Evolutionary conservation across 53 echinoderm and acorn worm genomes (phyloP).

Genomic region (Arbacia lixula): DNA sequence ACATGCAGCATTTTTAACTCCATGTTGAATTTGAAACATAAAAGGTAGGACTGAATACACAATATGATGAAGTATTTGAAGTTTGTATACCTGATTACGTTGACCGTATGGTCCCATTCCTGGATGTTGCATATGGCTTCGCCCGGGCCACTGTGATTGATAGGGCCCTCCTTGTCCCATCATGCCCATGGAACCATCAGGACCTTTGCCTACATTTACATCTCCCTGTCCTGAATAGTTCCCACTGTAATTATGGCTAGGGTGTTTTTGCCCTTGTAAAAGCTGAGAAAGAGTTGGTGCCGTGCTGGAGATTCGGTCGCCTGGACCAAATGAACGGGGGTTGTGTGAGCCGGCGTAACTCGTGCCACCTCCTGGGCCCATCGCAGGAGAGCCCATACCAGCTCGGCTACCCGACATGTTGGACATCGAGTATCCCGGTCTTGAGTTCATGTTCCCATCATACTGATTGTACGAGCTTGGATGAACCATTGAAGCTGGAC

Average conservation of each 20-base stretch:
- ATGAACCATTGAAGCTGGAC: conserved; percentile 18
- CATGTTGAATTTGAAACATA: too few species aligned
- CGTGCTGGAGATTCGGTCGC: conserved; percentile 88
- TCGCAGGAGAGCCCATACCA: conserved; percentile 52
- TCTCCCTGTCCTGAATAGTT: conserved; percentile 85
- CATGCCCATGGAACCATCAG: conserved; percentile 87
- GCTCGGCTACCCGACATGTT: conserved; percentile 60
- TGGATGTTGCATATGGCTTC: conserved; percentile 51
- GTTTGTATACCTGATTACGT: conserved; percentile 57
- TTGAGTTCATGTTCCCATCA: conserved; percentile 80
- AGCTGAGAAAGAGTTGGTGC: conserved; percentile 99
- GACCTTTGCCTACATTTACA: conserved; percentile 73
- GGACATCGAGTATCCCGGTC: conserved; percentile 67
- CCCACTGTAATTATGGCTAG: conserved; percentile 81
- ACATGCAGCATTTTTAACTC: too few species aligned
- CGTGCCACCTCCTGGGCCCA: conserved; percentile 35
- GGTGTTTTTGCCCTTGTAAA: conserved; percentile 97
- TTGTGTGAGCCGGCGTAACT: conserved; percentile 45
- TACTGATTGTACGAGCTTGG: conserved; percentile 87
- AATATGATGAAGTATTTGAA: too few species aligned
- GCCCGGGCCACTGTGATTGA: conserved; percentile 48
- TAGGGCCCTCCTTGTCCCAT: conserved; percentile 62
- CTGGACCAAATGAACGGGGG: conserved; percentile 67
- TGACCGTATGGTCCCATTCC: conserved; percentile 50
- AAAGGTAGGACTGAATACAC: too few species aligned